These are phyloP conservation scores for Pituophis catenifer DNA, from an alignment of 2,113 vertebrate species.

Conservation along the genomic window DNA sequence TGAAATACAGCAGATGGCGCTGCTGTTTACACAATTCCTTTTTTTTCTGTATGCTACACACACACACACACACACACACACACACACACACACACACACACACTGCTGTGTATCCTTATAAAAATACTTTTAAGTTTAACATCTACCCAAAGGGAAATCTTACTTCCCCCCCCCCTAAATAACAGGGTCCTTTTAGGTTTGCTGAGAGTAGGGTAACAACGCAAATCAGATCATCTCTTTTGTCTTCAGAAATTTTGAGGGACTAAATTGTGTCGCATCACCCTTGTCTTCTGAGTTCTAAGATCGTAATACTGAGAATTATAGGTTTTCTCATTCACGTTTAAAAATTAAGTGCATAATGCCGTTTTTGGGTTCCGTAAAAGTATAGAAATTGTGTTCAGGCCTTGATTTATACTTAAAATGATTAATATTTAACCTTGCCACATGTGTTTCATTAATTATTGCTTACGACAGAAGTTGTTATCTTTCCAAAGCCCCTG, in stretches of 20 bases:
- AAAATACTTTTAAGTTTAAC: not conserved
- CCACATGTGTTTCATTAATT: not conserved
- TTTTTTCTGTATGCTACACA: too few species aligned
- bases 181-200: not conserved
- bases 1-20: conserved; percentile 73
- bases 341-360: not conserved
- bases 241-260: conserved; percentile 27
- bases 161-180: not conserved
- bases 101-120: not conserved
- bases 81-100: not conserved
- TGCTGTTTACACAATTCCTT: conserved; percentile 68
- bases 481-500: not conserved
- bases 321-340: not conserved
- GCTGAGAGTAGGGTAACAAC: not conserved
- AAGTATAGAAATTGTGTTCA: not conserved
- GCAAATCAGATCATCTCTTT: not conserved
- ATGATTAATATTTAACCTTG: not conserved
- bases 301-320: not conserved
- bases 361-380: not conserved
- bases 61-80: too few species aligned
- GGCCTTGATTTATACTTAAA: not conserved
- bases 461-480: not conserved
- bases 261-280: not conserved
- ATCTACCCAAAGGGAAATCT: not conserved
- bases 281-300: not conserved